Evolutionary conservation across 2,113 vertebrate genomes (phyloP), one percentile per base, ranked within the genome.

Genomic region (Entelurus aequoreus): DNA sequence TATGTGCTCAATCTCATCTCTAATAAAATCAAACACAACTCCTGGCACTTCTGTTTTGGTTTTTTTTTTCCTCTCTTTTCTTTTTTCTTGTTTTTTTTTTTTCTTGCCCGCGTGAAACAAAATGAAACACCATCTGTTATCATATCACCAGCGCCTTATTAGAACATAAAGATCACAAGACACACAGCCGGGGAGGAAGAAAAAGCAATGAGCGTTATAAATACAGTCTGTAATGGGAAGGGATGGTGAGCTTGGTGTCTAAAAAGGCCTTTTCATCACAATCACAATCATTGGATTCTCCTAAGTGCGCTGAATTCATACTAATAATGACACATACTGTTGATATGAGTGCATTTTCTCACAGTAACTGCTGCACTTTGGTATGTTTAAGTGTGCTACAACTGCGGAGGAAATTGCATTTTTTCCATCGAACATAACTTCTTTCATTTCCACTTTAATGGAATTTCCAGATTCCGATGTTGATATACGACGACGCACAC

Each of bases 21-120:
- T 95, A 95, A 98, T 95, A 95, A 94, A 96, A 95, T 97, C 93
- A 94, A 96, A 94, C 93, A 94, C 93, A 94, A 96, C 92, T 93
- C 92, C 91, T 89, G 92, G 91, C 92, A 94, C 91, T 92, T 46
- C 11, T 46, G 10, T 12, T 46, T 46, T 46, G 12, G 5, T 46
- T 46, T 46, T 46, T 46, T 46, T 46, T 12, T 9, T 9, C 42
- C 11, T 46, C 12, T 28, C 1, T 46, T 46, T 46, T 46, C 8
- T 46, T 46, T 46, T 44, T 11, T 44, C 9, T 44, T 44, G n/a
- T 11, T 44, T 44, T 44, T 44, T 40, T 44, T 46, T 46, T 46
- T 46, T 46, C 12, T 46, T 9, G 42, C 42, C 42, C 1, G 42
- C 42, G 11, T 11, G 42, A 46, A 46, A 92, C 80, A 74, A 96